Evolutionary conservation across 2,888 invertebrate species (phyloP), one percentile per base, ranked within the genome.

Genomic region (Lagria hirta): DNA sequence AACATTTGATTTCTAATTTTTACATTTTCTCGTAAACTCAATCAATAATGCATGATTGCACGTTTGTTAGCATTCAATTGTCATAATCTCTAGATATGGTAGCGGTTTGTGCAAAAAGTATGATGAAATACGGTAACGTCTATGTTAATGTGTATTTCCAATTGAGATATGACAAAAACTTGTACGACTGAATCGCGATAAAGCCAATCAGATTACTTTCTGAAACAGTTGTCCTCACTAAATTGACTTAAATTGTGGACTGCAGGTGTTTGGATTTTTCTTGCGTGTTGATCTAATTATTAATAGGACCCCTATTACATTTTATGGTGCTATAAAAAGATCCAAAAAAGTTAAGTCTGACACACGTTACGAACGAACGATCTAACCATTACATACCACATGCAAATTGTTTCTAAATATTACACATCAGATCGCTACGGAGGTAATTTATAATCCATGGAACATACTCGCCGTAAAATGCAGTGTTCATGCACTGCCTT

Each of bases 81-180:
- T 50, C 52, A 50, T 49, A 52, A 49, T 49, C 50, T 50, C 52
- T 50, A 50, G 52, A 52, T 52, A 50, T 52, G 52, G 48, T 30
- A 32, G 36, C 45, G 40, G 43, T 40, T 43, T 43, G 15, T 24
- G 35, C 37, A 47, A 49, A 49, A 50, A 50, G 47, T 46, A 50
- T 48, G 49, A 52, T 52, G 52, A 52, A 44, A 47, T 50, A 50
- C 52, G 50, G 48, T 52, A 52, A 52, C 48, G 52, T 52, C 50
- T 52, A 50, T 50, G 52, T 52, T 50, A 52, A 52, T 52, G 48
- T 46, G 49, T 48, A 48, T 52, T 52, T 50, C 41, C 50, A 50
- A 50, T 47, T 37, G 43, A 48, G 27, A 29, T 15, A 26, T 30
- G 26, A 41, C 34, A 52, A 52, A 52, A 52, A 52, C 43, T 49